Evolutionary conservation across 2,113 vertebrate species (phyloP).

Genomic region (Globicephala melas): DNA sequence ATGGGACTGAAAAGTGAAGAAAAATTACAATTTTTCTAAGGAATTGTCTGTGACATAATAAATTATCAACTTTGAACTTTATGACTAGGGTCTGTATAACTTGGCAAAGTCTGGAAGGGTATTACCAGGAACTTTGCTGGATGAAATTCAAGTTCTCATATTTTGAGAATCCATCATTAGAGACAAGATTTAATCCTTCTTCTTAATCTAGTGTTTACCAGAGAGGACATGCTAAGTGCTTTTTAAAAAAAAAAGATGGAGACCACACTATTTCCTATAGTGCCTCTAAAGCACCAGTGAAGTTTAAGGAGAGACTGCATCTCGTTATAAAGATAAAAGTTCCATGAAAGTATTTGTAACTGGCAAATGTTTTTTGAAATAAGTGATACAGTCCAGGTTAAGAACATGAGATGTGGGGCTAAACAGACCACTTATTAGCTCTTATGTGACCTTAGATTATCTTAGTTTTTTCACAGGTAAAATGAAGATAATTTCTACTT

Average conservation of each 20-base stretch:
- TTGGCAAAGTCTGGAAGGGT: slow-evolving; percentile 22
- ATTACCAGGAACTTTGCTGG: not conserved
- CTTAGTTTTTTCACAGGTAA: slow-evolving; percentile 16
- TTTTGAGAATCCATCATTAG: not conserved
- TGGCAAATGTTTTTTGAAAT: not conserved
- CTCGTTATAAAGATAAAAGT: not conserved
- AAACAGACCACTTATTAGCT: not conserved
- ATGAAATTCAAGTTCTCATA: not conserved
- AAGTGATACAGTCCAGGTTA: not conserved
- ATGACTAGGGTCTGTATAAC: not conserved
- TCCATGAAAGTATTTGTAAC: not conserved
- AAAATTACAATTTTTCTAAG: slow-evolving; percentile 23
- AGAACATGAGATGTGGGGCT: not conserved
- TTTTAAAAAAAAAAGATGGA: not conserved
- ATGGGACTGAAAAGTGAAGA: not conserved
- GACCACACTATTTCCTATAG: not conserved
- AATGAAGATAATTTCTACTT: not conserved
- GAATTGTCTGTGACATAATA: not conserved
- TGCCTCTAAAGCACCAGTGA: not conserved
- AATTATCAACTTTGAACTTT: slow-evolving; percentile 14
- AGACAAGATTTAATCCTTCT: not conserved
- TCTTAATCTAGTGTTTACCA: not conserved
- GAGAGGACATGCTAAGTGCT: not conserved
- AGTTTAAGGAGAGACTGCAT: not conserved
- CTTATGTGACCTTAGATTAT: not conserved